Conservation (phyloP, 2,888 invertebrate species). For the Chloromyia formosa region DNA sequence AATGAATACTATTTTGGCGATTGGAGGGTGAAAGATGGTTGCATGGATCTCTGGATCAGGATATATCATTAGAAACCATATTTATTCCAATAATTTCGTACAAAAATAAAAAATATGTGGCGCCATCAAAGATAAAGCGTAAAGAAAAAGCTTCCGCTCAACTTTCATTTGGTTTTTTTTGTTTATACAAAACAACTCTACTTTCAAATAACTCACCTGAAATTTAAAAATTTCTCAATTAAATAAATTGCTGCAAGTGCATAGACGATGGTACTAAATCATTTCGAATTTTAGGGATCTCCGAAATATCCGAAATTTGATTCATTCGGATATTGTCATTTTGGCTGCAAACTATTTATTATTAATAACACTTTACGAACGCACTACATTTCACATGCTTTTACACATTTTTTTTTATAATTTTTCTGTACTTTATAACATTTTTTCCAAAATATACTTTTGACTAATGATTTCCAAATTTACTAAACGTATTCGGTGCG, state of each 20-base stretch:
- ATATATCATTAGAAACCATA: no score
- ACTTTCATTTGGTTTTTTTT: no score
- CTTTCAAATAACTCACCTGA: no score
- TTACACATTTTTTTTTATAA: background rate
- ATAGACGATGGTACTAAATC: background rate
- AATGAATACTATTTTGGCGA: no score
- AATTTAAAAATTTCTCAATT: conserved; percentile 10
- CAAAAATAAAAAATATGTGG: conserved; percentile 3
- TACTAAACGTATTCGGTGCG: background rate
- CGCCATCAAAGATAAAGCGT: background rate
- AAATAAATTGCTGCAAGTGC: background rate
- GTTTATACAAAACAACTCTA: no score
- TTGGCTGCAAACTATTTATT: background rate
- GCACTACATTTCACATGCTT: background rate
- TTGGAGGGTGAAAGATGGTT: no score
- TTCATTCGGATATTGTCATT: background rate
- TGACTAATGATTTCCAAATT: conserved; percentile 2
- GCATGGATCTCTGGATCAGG: no score
- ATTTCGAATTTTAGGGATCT: background rate
- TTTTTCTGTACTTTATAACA: conserved; percentile 9
- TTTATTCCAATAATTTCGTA: no score
- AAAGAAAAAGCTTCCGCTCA: background rate
- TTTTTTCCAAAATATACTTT: conserved; percentile 9
- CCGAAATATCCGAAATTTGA: background rate
- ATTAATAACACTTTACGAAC: background rate